phyloP scores from a whole-genome alignment of 2,888 invertebrate genomes.

The Epirrhoe alternata region DNA sequence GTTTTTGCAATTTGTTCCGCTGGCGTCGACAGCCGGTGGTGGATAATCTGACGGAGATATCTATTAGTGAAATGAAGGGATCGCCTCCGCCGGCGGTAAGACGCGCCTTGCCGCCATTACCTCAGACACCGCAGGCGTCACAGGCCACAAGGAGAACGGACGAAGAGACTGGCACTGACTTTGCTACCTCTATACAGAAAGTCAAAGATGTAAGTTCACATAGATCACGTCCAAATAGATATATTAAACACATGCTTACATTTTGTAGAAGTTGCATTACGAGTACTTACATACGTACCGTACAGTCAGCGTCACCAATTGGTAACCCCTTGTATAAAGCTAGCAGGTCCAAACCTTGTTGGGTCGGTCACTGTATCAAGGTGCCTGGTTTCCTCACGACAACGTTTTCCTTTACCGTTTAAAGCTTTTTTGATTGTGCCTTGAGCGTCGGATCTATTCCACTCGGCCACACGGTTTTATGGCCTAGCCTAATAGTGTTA shows the following conservation, averaged over 20 bases:
- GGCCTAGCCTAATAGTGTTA: too few relatives aligned
- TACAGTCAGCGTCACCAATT: too few relatives aligned
- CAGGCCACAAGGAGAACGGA: conserved; percentile 58
- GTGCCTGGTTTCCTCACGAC: too few relatives aligned
- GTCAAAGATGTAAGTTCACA: conserved; percentile 93
- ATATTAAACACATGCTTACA: too few relatives aligned
- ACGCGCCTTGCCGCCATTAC: conserved; percentile 78
- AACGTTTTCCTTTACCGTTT: too few relatives aligned
- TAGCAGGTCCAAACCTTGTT: too few relatives aligned
- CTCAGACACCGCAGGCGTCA: conserved; percentile 62
- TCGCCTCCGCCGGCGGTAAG: conserved; percentile 73
- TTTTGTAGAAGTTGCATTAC: too few relatives aligned
- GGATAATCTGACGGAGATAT: conserved; percentile 58
- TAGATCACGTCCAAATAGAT: neutral
- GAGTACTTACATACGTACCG: too few relatives aligned
- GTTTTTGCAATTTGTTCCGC: conserved; percentile 93
- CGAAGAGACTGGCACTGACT: conserved; percentile 88
- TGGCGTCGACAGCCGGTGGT: conserved; percentile 77
- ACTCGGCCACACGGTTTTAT: too few relatives aligned
- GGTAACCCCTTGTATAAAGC: too few relatives aligned
- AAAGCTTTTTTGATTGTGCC: too few relatives aligned
- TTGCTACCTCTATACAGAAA: conserved; percentile 96
- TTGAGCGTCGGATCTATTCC: too few relatives aligned
- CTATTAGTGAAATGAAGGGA: conserved; percentile 53
- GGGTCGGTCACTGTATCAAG: neutral